phyloP scores from a whole-genome alignment of 2,888 invertebrate species.

The Caenorhabditis auriculariae region DNA sequence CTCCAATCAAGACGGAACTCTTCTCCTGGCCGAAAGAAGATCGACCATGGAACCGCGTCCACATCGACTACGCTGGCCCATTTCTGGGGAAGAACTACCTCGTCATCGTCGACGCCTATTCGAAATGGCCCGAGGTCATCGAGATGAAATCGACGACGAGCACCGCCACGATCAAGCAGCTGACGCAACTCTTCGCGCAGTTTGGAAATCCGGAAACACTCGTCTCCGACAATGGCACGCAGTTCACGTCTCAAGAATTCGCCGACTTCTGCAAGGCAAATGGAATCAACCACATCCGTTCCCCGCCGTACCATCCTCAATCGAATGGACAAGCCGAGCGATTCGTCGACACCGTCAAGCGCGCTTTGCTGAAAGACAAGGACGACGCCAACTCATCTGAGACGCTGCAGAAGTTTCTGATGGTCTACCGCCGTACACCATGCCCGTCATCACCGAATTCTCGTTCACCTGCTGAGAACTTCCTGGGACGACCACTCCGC shows the following conservation, averaged over 20 bases:
- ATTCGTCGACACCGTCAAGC: slow-evolving; percentile 45
- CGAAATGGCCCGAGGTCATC: slow-evolving; percentile 65
- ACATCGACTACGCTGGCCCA: slow-evolving; percentile 66
- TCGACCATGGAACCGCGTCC: slow-evolving; percentile 63
- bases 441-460: slow-evolving; percentile 1
- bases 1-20: slow-evolving; percentile 37
- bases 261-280: slow-evolving; percentile 28
- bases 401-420: slow-evolving; percentile 12
- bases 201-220: slow-evolving; percentile 52
- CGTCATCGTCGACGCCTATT: slow-evolving; percentile 64
- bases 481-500: slow-evolving; percentile 21
- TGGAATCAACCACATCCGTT: slow-evolving; percentile 37
- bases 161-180: slow-evolving; percentile 22
- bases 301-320: slow-evolving; percentile 51
- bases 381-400: slow-evolving; percentile 1
- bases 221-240: slow-evolving; percentile 61
- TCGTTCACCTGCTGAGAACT: slow-evolving; percentile 20
- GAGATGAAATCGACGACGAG: slow-evolving; percentile 23
- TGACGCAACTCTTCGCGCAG: slow-evolving; percentile 40
- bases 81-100: slow-evolving; percentile 56
- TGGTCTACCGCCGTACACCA: slow-evolving; percentile 14
- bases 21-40: slow-evolving; percentile 55
- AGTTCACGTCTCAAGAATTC: slow-evolving; percentile 53
- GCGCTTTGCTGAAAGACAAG: slow-evolving; percentile 7
- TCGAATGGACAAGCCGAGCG: slow-evolving; percentile 57